Percentiles rank a stretch among this genome's conserved stretches.
Evolutionary conservation across 1,140 invertebrate genomes (phyloP).

Genomic region (Drosophila sucinea): DNA sequence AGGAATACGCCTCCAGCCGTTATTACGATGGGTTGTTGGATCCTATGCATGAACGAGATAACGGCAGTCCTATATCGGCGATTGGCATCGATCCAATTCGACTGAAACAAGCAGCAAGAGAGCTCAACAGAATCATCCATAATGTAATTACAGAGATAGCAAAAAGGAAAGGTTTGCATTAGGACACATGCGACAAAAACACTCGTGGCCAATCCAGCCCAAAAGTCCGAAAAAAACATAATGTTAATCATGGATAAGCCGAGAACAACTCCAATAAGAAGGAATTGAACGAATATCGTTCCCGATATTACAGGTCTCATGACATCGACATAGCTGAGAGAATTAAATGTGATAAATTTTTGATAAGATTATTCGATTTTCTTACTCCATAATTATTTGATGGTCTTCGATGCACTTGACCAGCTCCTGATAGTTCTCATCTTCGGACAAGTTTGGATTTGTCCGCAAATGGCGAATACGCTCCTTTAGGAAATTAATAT

Average conservation of each 20-base stretch:
- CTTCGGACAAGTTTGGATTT: constrained; percentile 15
- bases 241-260: constrained; percentile 41
- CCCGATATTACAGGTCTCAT: constrained; percentile 41
- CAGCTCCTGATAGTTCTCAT: constrained; percentile 41
- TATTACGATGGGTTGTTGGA: constrained; percentile 53
- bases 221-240: constrained; percentile 42
- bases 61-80: constrained; percentile 42
- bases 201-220: constrained; percentile 20
- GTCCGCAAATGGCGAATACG: constrained; percentile 26
- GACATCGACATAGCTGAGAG: constrained; percentile 40
- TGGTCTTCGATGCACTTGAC: constrained; percentile 55
- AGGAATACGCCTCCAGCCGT: constrained; percentile 54
- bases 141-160: constrained; percentile 58
- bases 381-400: constrained; percentile 54
- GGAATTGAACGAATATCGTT: constrained; percentile 42
- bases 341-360: background rate
- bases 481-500: constrained; percentile 41
- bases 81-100: constrained; percentile 50
- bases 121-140: constrained; percentile 47
- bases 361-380: background rate
- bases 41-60: constrained; percentile 51
- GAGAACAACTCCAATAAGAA: constrained; percentile 40
- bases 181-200: constrained; percentile 38
- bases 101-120: constrained; percentile 50
- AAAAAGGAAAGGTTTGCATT: constrained; percentile 57